Evolutionary conservation across 1,140 invertebrate species (phyloP).

Genomic region (Atta colombica): DNA sequence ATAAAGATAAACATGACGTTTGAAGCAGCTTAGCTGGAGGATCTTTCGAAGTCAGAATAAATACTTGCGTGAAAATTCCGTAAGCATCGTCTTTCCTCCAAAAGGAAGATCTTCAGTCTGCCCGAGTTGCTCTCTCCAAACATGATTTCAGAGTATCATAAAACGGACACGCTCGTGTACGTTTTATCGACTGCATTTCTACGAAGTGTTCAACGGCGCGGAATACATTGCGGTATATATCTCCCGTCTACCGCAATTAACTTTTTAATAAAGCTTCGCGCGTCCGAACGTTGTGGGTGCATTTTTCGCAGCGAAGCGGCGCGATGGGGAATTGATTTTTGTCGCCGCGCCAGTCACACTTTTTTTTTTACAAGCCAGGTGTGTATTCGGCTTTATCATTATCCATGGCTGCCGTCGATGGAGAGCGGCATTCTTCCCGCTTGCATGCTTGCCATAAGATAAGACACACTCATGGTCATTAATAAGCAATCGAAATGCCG

Average conservation of each 20-base stretch:
- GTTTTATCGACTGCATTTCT: conserved; percentile 29
- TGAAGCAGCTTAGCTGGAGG: conserved; percentile 26
- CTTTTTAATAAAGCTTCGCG: conserved; percentile 61
- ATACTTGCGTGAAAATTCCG: conserved; percentile 47
- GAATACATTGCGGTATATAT: conserved; percentile 39
- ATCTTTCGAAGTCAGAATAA: conserved; percentile 56
- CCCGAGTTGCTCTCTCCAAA: conserved; percentile 18
- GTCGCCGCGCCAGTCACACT: conserved; percentile 14
- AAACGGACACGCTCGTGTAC: conserved; percentile 37
- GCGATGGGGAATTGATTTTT: conserved; percentile 50
- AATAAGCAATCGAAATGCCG: conserved; percentile 44
- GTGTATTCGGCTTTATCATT: conserved; percentile 48
- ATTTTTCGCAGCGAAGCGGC: conserved; percentile 38
- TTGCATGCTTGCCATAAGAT: conserved; percentile 44
- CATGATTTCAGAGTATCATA: conserved; percentile 23
- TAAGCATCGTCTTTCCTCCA: conserved; percentile 1
- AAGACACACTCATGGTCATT: conserved; percentile 35
- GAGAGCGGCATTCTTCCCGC: conserved; percentile 33
- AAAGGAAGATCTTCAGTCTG: not conserved
- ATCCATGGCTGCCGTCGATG: not conserved
- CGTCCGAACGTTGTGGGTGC: conserved; percentile 14
- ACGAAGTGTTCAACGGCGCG: conserved; percentile 29
- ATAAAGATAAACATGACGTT: conserved; percentile 54
- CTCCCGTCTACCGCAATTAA: conserved; percentile 50
- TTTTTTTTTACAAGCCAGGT: conserved; percentile 21